A percentile compares a stretch with the other conserved stretches of the same genome.
phyloP scores from a whole-genome alignment of 2,797 vertebrate species.

The Lateolabrax maculatus region DNA sequence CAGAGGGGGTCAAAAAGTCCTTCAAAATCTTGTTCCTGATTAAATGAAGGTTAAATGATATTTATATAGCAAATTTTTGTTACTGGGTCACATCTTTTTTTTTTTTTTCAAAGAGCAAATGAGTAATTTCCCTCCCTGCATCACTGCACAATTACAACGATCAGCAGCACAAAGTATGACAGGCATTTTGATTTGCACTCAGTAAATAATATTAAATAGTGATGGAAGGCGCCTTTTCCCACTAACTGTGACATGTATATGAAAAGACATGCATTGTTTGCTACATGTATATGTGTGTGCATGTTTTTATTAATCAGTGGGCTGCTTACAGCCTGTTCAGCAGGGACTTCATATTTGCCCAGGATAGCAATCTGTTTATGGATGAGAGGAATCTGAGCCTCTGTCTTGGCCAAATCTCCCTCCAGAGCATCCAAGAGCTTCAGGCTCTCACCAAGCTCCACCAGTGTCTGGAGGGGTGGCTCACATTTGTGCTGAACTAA shows the following conservation, averaged over 20 bases:
- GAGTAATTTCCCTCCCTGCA: conserved; percentile 42
- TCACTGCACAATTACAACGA: conserved; percentile 55
- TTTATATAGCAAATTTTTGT: conserved; percentile 40
- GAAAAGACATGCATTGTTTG: background rate
- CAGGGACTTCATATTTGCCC: conserved; percentile 83
- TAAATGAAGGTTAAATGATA: conserved; percentile 44
- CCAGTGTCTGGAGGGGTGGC: conserved; percentile 49
- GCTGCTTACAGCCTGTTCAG: conserved; percentile 78
- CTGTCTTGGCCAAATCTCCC: conserved; percentile 77
- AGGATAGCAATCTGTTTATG: conserved; percentile 87
- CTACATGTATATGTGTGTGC: background rate
- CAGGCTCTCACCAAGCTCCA: conserved; percentile 72
- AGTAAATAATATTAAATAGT: conserved; percentile 31
- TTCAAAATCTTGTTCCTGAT: conserved; percentile 27
- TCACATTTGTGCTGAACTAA: conserved; percentile 38
- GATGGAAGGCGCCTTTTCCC: background rate
- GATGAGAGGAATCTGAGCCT: conserved; percentile 85
- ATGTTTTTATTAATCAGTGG: conserved; percentile 28
- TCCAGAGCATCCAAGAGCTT: conserved; percentile 85
- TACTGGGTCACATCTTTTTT: conserved; percentile 40
- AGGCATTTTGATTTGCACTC: conserved; percentile 57
- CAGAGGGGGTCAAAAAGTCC: conserved; percentile 30
- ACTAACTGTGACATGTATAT: conserved; percentile 8
- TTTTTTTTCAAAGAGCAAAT: conserved; percentile 55
- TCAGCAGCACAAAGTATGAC: conserved; percentile 51